phyloP scores from a whole-genome alignment of 1,140 invertebrate genomes.

The Lepidurus arcticus region DNA sequence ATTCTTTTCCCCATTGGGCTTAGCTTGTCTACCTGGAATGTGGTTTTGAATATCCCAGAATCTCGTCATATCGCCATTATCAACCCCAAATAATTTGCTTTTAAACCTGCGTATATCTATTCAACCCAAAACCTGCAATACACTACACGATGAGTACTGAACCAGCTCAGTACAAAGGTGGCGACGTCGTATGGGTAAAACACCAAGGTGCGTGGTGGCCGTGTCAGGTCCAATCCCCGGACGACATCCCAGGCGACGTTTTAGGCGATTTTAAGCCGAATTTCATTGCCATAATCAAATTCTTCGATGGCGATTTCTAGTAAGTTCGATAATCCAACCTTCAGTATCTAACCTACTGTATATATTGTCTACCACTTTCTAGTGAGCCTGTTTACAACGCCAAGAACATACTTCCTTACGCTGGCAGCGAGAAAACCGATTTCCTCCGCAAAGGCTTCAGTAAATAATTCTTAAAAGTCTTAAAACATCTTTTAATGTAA shows the following conservation, averaged over 20 bases:
- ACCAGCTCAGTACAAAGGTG: background rate
- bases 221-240: background rate
- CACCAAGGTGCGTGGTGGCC: conserved; percentile 8
- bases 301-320: conserved; percentile 7
- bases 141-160: background rate
- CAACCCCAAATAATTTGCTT: no score
- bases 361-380: background rate
- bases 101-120: background rate
- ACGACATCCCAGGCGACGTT: background rate
- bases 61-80: no score
- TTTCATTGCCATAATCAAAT: background rate
- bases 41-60: background rate
- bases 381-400: background rate
- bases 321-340: background rate
- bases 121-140: background rate
- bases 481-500: background rate
- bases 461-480: background rate
- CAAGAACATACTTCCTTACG: background rate
- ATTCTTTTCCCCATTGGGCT: background rate
- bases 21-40: background rate
- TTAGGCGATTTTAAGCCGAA: background rate
- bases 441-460: conserved; percentile 8
- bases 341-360: background rate
- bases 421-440: background rate
- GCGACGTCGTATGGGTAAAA: background rate